Evolutionary conservation across 2,797 vertebrate species (phyloP).

Genomic region (Hyperoplus lanceolatus): DNA sequence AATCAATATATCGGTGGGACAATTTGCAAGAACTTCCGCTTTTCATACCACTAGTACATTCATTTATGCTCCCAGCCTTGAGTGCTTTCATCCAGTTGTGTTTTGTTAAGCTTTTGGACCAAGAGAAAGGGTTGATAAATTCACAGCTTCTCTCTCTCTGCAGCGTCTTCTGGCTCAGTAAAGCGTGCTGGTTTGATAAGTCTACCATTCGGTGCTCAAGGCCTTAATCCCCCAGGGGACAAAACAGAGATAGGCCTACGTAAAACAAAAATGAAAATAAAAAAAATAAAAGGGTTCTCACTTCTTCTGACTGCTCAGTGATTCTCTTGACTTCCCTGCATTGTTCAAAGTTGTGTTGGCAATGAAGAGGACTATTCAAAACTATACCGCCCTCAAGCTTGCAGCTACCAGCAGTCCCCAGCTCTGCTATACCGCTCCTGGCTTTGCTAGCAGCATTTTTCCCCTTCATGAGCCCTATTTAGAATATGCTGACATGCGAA

Average conservation of each 20-base stretch:
- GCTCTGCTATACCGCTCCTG: conserved; percentile 48
- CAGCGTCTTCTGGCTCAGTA: conserved; percentile 74
- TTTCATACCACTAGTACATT: conserved; percentile 18
- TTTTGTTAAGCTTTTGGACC: conserved; percentile 57
- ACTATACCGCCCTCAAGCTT: conserved; percentile 31
- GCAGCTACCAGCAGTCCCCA: conserved; percentile 31
- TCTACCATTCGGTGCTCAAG: conserved; percentile 68
- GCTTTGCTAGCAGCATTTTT: conserved; percentile 69
- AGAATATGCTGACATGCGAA: conserved; percentile 81
- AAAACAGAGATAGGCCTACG: conserved; percentile 47
- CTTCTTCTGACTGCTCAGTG: conserved; percentile 45
- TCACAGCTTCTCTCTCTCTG: conserved; percentile 45
- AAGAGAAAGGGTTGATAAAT: conserved; percentile 62
- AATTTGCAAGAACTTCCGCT: conserved; percentile 15
- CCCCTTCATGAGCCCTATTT: conserved; percentile 63
- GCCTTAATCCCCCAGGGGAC: conserved; percentile 71
- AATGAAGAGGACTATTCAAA: conserved; percentile 40
- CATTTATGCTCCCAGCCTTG: conserved; percentile 38
- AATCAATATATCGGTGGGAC: no score
- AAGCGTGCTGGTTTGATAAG: conserved; percentile 78
- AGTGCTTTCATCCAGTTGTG: conserved; percentile 42
- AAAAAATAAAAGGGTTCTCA: conserved; percentile 36
- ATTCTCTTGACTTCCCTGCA: conserved; percentile 38
- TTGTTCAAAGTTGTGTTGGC: conserved; percentile 33
- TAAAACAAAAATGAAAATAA: background rate